Conservation (phyloP, 2,113 vertebrate genomes). For the Corythaeola cristata region DNA sequence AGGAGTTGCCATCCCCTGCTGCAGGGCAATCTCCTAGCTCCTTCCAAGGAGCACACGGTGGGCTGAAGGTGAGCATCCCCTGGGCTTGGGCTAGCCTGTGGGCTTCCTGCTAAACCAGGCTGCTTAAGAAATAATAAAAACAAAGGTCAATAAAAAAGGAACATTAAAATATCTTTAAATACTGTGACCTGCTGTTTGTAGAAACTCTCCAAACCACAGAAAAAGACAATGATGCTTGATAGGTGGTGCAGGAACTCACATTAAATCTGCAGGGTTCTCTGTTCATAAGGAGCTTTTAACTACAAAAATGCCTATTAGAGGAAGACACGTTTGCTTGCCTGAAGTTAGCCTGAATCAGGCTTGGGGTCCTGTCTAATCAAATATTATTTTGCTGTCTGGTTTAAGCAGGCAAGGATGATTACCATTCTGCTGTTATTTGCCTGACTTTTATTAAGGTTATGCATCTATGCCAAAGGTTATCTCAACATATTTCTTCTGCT, state of each 20-base stretch:
- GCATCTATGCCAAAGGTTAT: slow-evolving; percentile 24
- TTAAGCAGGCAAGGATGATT: slow-evolving; percentile 28
- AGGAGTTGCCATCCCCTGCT: background rate
- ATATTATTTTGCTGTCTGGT: slow-evolving; percentile 1
- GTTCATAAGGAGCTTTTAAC: background rate
- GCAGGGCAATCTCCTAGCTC: background rate
- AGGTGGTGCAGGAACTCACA: background rate
- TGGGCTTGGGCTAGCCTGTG: background rate
- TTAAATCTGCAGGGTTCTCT: background rate
- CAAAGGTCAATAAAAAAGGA: background rate
- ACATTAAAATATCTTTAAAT: background rate
- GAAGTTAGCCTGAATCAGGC: background rate
- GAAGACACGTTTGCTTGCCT: background rate
- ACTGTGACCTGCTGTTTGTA: background rate
- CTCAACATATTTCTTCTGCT: slow-evolving; percentile 12
- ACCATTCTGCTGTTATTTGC: slow-evolving; percentile 35
- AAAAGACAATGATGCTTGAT: background rate
- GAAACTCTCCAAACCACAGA: background rate
- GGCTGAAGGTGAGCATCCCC: background rate
- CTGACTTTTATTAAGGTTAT: slow-evolving; percentile 18
- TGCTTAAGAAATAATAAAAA: background rate
- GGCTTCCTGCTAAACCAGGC: background rate
- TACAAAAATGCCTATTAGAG: background rate
- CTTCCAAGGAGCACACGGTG: background rate
- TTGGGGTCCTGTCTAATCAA: background rate